A percentile compares a stretch with the other conserved stretches of the same genome.
These are phyloP conservation scores for Aphelenchoides besseyi DNA, from an alignment of 1,140 invertebrate species.

Conservation along the genomic window DNA sequence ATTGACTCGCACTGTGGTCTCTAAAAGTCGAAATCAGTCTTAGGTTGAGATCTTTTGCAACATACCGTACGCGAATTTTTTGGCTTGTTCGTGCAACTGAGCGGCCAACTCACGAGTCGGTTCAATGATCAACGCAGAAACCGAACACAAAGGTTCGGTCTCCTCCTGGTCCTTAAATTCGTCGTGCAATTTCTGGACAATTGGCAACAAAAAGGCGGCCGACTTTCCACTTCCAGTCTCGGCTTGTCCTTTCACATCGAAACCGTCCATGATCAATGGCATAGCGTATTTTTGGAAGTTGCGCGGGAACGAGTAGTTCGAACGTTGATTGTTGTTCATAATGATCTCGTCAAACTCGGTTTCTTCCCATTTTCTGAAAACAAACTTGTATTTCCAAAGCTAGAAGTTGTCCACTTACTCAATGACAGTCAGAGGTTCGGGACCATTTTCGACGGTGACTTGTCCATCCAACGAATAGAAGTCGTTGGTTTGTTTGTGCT, in stretches of 20 bases:
- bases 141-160: too few relatives aligned
- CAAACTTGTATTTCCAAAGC: too few relatives aligned
- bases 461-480: neutral
- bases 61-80: conserved; percentile 31
- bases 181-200: conserved; percentile 66
- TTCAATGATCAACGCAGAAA: conserved; percentile 74
- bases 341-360: neutral
- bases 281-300: conserved; percentile 32
- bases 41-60: conserved; percentile 27
- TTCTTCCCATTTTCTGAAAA: neutral
- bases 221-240: conserved; percentile 82
- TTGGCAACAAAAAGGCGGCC: conserved; percentile 77
- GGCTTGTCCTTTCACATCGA: conserved; percentile 33
- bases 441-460: neutral
- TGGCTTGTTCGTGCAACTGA: conserved; percentile 70
- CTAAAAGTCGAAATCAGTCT: conserved; percentile 26
- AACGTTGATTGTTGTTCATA: neutral
- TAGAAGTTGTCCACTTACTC: too few relatives aligned
- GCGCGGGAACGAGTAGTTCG: conserved; percentile 8
- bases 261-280: conserved; percentile 34
- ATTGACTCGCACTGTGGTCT: too few relatives aligned
- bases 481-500: too few relatives aligned
- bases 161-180: conserved; percentile 71
- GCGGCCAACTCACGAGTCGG: conserved; percentile 86
- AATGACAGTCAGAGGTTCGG: too few relatives aligned